Evolutionary conservation across 2,797 vertebrate genomes (phyloP), one percentile per base, ranked within the genome.

Genomic region (Falco berigora): DNA sequence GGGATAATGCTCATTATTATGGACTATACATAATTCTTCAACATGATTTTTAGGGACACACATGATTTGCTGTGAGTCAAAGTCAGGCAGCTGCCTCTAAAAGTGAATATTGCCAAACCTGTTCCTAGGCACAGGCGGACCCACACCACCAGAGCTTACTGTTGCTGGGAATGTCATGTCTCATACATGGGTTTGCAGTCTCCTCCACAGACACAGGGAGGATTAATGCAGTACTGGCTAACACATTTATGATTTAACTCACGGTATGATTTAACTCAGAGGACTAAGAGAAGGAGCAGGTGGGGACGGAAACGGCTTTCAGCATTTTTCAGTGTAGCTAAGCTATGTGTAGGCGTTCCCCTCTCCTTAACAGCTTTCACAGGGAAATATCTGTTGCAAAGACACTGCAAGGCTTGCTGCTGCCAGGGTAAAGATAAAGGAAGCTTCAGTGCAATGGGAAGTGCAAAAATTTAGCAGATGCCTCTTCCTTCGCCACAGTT

Each of bases 121-220:
- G 22, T 44, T 67, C 40, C n/a, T 25, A 24, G 30, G 18, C 27
- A 66, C 32, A 75, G 71, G 17, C 22, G 73, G 46, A 44, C 20
- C 28, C n/a, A 19, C 47, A 15, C 2, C 6, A 13, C 40, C 42
- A 64, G 34, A n/a, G 8, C 13, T 32, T 27, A 22, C 63, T 49
- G 56, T 21, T 82, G 30, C 18, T 49, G 46, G 82, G 61, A 56
- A 25, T 13, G 14, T 22, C 36, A 4, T 5, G 4, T 49, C 14
- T 52, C 22, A 0, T 8, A 15, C 3, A 2, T 0, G 15, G 12
- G 6, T 58, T 73, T 79, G 28, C 55, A 58, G 58, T 19, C 46
- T 34, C 28, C 32, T 86, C 12, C 63, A 22, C 50, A 73, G 55
- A 34, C 36, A 34, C 18, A 36, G 32, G 11, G 36, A 50, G 44